phyloP scores from a whole-genome alignment of 2,797 vertebrate genomes.

The Hafferia zeledoni region DNA sequence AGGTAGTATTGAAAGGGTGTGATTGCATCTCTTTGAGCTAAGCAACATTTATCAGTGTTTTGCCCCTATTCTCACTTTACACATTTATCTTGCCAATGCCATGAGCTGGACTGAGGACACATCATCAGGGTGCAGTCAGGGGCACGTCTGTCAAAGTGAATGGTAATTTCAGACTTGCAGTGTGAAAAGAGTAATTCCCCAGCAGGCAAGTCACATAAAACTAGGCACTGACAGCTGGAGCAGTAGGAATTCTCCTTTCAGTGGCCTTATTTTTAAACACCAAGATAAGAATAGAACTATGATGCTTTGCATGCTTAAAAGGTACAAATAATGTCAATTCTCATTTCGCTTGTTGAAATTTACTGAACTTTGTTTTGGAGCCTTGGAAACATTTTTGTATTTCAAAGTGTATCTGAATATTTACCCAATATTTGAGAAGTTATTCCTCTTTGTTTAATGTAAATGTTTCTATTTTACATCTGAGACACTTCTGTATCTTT shows the following conservation, averaged over 20 bases:
- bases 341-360: not conserved
- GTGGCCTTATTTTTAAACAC: not conserved
- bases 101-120: not conserved
- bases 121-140: not conserved
- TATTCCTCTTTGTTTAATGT: not conserved
- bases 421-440: not conserved
- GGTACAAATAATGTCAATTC: not conserved
- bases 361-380: not conserved
- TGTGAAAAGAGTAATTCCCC: not conserved
- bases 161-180: constrained; percentile 1
- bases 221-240: not conserved
- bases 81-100: not conserved
- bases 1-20: not conserved
- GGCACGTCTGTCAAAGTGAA: not conserved
- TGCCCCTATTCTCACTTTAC: not conserved
- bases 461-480: not conserved
- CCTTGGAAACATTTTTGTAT: not conserved
- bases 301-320: not conserved
- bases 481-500: not conserved
- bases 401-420: not conserved
- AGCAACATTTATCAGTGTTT: not conserved
- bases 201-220: not conserved
- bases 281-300: not conserved
- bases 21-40: constrained; percentile 17
- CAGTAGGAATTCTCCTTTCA: not conserved